These are phyloP conservation scores for Entomobrya proxima DNA, from an alignment of 2,888 invertebrate genomes.

Conservation along the genomic window DNA sequence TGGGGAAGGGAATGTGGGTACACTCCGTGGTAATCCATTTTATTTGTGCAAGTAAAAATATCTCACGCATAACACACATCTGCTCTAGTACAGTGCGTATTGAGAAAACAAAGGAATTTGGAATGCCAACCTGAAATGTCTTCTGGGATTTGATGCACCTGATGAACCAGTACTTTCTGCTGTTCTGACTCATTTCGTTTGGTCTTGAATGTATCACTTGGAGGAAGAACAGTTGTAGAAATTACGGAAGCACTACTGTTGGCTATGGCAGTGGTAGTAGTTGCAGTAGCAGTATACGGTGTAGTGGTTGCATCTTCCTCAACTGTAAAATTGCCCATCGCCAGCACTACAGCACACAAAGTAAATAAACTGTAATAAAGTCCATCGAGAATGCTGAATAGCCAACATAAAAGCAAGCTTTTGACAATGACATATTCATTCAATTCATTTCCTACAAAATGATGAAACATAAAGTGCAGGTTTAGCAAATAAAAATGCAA, in stretches of 20 bases:
- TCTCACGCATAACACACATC: background rate
- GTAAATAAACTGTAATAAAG: slow-evolving; percentile 26
- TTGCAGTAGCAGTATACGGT: background rate
- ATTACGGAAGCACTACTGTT: background rate
- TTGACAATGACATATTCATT: slow-evolving; percentile 3
- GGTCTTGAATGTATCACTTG: slow-evolving; percentile 57
- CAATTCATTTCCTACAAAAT: slow-evolving; percentile 27
- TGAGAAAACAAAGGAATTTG: slow-evolving; percentile 48
- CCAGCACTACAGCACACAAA: slow-evolving; percentile 56
- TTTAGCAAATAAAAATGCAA: slow-evolving; percentile 4
- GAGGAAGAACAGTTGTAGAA: slow-evolving; percentile 4
- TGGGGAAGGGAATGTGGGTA: no score
- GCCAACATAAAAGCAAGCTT: background rate
- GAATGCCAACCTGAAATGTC: slow-evolving; percentile 69
- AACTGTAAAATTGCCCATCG: slow-evolving; percentile 68
- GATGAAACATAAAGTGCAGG: slow-evolving; percentile 19
- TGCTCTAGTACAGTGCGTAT: background rate
- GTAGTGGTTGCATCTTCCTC: slow-evolving; percentile 42
- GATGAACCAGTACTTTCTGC: slow-evolving; percentile 60
- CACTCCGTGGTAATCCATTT: slow-evolving; percentile 1
- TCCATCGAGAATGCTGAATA: background rate
- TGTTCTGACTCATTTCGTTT: slow-evolving; percentile 62
- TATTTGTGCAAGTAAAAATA: slow-evolving; percentile 1
- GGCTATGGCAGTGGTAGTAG: background rate
- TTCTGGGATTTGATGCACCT: slow-evolving; percentile 67